Base-by-base conservation (phyloP, 2,888 invertebrate genomes). In the Trissonchulus latispiculum region DNA sequence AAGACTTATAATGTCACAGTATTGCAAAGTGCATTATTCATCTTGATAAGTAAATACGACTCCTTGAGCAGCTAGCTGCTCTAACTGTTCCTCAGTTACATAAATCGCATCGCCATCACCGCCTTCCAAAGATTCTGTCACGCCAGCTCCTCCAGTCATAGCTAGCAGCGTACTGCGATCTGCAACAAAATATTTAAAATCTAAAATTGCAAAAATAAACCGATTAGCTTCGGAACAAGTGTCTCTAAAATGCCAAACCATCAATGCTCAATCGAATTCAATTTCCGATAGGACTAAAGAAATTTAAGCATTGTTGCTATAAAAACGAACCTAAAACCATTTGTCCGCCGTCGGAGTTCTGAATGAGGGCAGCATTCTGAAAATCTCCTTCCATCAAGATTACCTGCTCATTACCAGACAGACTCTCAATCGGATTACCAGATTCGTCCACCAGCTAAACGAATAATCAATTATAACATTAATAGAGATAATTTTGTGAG, bases 1-100 rank as follows among this genome's bases (percentile, higher is more conserved):
- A n/a, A n/a, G n/a, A n/a, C n/a, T n/a, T n/a, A n/a, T n/a, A n/a
- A n/a, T n/a, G n/a, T n/a, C n/a, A n/a, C n/a, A n/a, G n/a, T n/a
- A n/a, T n/a, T n/a, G n/a, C n/a, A n/a, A n/a, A n/a, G n/a, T n/a
- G n/a, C n/a, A n/a, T n/a, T n/a, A n/a, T n/a, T n/a, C n/a, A n/a
- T 72, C 66, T 23, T 72, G 68, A 36, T 71, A 72, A 29, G 66
- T 72, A 29, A 72, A 36, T 8, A 72, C 68, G 37, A 72, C 36
- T 3, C 72, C 72, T 35, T 72, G 72, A n/a, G 72, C 72, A n/a
- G 69, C 69, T 35, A 72, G 35, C n/a, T 67, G 66, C 28, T 72
- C 68, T 36, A 72, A 35, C 2, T 72, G 32, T 36, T 72, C 72
- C 67, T 72, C 72, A 2, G 72, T 64, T 36, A 72, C 70, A 32